These are phyloP conservation scores for Gymnogyps californianus DNA, from an alignment of 2,113 vertebrate genomes.

Conservation along the genomic window DNA sequence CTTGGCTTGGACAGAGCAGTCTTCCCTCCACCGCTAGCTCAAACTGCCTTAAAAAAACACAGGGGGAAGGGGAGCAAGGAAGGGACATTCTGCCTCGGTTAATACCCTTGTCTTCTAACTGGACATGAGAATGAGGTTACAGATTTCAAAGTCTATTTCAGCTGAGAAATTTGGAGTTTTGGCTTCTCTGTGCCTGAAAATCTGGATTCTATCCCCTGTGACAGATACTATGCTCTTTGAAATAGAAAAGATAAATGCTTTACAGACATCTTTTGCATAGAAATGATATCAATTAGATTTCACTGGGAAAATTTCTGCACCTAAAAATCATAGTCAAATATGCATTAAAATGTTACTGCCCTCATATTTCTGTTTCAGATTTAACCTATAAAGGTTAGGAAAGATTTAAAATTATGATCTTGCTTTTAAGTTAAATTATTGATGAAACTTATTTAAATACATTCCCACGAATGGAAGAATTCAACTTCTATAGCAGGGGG, in stretches of 20 bases:
- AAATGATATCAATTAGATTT: constrained; percentile 65
- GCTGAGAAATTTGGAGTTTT: not conserved
- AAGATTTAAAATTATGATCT: constrained; percentile 60
- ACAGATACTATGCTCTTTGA: constrained; percentile 42
- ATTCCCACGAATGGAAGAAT: constrained; percentile 72
- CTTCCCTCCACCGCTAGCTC: not conserved
- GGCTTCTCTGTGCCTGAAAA: constrained; percentile 1
- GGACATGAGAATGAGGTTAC: not conserved
- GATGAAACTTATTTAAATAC: constrained; percentile 67
- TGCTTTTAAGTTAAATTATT: constrained; percentile 64
- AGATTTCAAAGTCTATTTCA: not conserved
- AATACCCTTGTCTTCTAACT: not conserved
- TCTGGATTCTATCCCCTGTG: constrained; percentile 14
- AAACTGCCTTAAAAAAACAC: not conserved
- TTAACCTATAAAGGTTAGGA: constrained; percentile 59
- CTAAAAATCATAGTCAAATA: constrained; percentile 61
- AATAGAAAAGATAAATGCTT: constrained; percentile 59
- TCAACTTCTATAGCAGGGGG: constrained; percentile 65
- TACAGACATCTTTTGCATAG: constrained; percentile 63
- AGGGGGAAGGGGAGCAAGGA: not conserved
- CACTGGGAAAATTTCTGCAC: constrained; percentile 63
- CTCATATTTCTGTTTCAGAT: constrained; percentile 56
- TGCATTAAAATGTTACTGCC: constrained; percentile 58
- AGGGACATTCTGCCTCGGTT: not conserved
- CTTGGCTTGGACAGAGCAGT: not conserved